A percentile compares a stretch with the other conserved stretches of the same genome.
These are phyloP conservation scores for Drosophila willistoni DNA, from an alignment of 1,140 invertebrate genomes.

Conservation along the genomic window DNA sequence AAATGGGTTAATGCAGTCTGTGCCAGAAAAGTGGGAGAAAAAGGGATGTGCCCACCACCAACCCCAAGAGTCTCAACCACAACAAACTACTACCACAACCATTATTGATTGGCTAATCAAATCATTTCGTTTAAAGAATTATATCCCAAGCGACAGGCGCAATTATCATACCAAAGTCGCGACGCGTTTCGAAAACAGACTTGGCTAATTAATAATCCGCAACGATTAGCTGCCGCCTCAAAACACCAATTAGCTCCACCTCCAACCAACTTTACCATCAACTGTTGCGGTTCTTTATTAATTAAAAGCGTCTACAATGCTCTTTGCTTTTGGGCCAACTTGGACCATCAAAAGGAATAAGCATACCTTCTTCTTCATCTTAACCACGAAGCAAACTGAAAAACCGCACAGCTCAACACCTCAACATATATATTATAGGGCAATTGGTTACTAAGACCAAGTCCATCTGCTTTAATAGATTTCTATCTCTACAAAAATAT, in stretches of 20 bases:
- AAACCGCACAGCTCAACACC: slow-evolving; percentile 47
- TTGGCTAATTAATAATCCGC: slow-evolving; percentile 77
- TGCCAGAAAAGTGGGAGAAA: no score
- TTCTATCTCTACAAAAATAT: not conserved
- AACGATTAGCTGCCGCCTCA: slow-evolving; percentile 59
- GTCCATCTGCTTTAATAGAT: slow-evolving; percentile 39
- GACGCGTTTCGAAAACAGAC: slow-evolving; percentile 39
- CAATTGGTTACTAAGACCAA: slow-evolving; percentile 14
- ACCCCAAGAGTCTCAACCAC: not conserved
- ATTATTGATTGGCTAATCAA: slow-evolving; percentile 82
- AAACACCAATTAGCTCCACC: slow-evolving; percentile 15
- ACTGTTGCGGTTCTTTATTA: slow-evolving; percentile 63
- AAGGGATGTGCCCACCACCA: no score
- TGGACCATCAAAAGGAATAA: not conserved
- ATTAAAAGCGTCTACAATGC: slow-evolving; percentile 62
- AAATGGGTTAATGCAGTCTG: not conserved
- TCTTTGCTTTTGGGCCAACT: slow-evolving; percentile 24
- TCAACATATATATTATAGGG: not conserved
- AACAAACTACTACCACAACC: slow-evolving; percentile 12
- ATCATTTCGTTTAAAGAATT: slow-evolving; percentile 57
- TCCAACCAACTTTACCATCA: not conserved
- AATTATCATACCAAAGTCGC: slow-evolving; percentile 79
- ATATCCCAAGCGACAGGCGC: slow-evolving; percentile 57
- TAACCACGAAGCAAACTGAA: slow-evolving; percentile 23
- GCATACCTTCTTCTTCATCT: no score